Percentiles rank a stretch among this genome's conserved stretches.
These are phyloP conservation scores for Phengaris arion DNA, from an alignment of 2,888 invertebrate genomes.

Conservation along the genomic window DNA sequence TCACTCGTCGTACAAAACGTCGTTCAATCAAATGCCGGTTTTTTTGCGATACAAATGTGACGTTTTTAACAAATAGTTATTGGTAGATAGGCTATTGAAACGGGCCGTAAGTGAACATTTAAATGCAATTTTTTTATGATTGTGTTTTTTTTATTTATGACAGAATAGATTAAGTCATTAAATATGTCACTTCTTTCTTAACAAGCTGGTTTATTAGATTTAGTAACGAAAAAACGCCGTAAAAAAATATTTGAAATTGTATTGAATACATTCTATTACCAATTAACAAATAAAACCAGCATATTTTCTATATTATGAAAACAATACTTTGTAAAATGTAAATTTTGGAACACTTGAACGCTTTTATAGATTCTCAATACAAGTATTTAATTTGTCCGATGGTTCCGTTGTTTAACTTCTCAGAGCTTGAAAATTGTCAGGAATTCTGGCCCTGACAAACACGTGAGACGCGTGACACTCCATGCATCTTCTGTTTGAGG, in stretches of 20 bases:
- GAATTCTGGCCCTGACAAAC: not conserved
- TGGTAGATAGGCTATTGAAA: no score
- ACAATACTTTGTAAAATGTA: not conserved
- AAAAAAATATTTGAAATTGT: not conserved
- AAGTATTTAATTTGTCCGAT: no score
- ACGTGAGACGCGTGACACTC: no score
- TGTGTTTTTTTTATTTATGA: not conserved
- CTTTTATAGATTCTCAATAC: no score
- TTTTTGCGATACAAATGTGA: no score
- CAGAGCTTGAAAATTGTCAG: no score
- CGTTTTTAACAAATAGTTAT: no score
- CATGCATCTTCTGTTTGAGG: no score
- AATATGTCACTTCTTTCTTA: not conserved
- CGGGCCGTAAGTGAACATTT: not conserved
- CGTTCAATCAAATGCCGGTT: no score
- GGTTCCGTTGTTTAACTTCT: no score
- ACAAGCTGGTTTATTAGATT: not conserved
- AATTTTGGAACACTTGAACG: no score
- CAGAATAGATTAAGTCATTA: not conserved
- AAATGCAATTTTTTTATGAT: not conserved
- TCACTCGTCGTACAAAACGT: no score
- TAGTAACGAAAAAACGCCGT: not conserved
- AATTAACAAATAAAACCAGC: constrained; percentile 1
- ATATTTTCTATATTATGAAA: not conserved
- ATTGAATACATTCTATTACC: not conserved